Evolutionary conservation across 2,797 vertebrate species (phyloP).

Genomic region (Danio albolineatus): DNA sequence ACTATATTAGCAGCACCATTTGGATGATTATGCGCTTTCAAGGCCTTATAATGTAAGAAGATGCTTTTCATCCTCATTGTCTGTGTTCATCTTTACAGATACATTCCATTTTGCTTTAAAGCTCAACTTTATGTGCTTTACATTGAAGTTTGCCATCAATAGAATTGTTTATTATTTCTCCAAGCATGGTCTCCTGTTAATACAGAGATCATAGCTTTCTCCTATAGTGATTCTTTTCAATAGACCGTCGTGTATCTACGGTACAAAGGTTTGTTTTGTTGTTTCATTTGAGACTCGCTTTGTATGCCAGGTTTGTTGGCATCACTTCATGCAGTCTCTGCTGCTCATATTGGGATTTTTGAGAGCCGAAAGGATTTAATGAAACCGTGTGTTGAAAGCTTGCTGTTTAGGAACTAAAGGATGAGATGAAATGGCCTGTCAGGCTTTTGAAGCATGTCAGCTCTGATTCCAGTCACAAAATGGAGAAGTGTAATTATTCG

Average conservation of each 20-base stretch:
- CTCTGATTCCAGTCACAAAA: constrained; percentile 10
- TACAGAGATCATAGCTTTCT: constrained; percentile 39
- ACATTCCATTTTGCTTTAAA: constrained; percentile 29
- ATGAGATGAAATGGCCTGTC: constrained; percentile 1
- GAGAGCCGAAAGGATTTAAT: constrained; percentile 13
- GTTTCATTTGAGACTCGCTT: constrained; percentile 20
- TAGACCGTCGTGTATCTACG: constrained; percentile 46
- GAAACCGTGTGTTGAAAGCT: not conserved
- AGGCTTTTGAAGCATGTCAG: constrained; percentile 20
- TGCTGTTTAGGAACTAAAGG: constrained; percentile 17
- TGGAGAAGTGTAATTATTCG: constrained; percentile 16
- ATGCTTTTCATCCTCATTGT: not conserved
- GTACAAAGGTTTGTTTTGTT: constrained; percentile 34
- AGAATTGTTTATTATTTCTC: constrained; percentile 23
- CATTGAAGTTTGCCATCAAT: constrained; percentile 21
- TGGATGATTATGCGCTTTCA: not conserved
- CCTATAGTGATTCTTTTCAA: constrained; percentile 20
- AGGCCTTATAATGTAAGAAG: not conserved
- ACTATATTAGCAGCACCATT: not conserved
- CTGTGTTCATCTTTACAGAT: not conserved
- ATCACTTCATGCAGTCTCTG: constrained; percentile 15
- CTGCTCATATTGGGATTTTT: constrained; percentile 23
- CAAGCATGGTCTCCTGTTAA: constrained; percentile 15
- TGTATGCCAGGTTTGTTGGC: constrained; percentile 34
- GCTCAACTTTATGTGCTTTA: constrained; percentile 2